Evolutionary conservation across 2,113 vertebrate genomes (phyloP), one percentile per base, ranked within the genome.

Genomic region (Mormyrus iriodes): DNA sequence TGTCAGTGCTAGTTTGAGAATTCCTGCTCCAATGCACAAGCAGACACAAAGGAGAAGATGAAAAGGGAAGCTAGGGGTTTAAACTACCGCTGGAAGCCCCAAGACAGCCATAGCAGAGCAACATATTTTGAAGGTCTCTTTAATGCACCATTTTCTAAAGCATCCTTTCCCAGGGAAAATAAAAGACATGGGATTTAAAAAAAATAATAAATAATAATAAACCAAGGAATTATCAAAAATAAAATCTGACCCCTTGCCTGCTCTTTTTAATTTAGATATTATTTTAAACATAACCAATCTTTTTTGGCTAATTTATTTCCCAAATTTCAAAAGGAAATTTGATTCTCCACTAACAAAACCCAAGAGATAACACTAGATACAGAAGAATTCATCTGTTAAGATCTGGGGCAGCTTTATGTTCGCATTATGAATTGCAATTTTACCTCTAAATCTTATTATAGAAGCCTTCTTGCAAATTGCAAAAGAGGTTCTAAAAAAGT

Each of bases 1-100:
- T 85, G 84, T 85, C 84, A 85, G 76, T 42, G 39, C 76, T 82
- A 44, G 15, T 82, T 82, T 82, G 76, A 82, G 76, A 44, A 44
- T 44, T 44, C 39, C 39, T 82, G 76, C 76, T 42, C 76, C 31
- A 44, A 9, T 8, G 76, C 76, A 39, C 76, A 19, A 44, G 76
- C 31, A 8, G 84, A 7, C 84, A 27, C 84, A 49, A 85, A 85
- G 48, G 49, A 85, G 84, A 52, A 51, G n/a, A 85, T 85, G 84
- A 85, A 52, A 85, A 85, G 84, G 13, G 48, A 85, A 85, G 49
- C 84, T 85, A 7, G 48, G 48, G 49, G 84, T 51, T 48, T 85
- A 31, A 51, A 48, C 48, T 52, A 85, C 48, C 48, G 9, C 44
- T 85, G 49, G 44, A 51, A 31, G 84, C 84, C 84, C 84, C 84